Evolutionary conservation across 2,113 vertebrate genomes (phyloP), one percentile per base, ranked within the genome.

Genomic region (Etheostoma spectabile): DNA sequence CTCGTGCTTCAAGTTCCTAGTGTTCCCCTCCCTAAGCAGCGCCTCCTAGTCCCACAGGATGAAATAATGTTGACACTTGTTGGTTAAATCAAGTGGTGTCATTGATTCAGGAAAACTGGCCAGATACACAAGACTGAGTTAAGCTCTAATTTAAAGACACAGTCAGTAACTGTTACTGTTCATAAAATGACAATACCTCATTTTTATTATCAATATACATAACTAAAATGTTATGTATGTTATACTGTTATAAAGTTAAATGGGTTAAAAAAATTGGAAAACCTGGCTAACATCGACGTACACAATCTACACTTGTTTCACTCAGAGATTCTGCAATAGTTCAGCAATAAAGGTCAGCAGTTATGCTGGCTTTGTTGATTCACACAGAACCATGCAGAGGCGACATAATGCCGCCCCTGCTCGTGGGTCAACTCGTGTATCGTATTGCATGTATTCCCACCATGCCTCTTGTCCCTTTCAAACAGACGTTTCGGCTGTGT

Each of bases 21-120:
- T 75, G 80, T 83, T 83, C 52, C 80, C 85, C 70, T 60, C 66
- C 76, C 79, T 72, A 55, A 62, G 79, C 84, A 79, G 82, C 79
- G 24, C 61, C 81, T 79, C 61, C 30, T 16, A 27, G 60, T 66
- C 80, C 67, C 86, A 63, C 61, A 42, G 74, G 80, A 87, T 72
- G 63, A 66, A 87, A 80, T 87, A 64, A 74, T 68, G 65, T 82
- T 75, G 49, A 82, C 82, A 69, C 62, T 56, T 27, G 52, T 82
- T 79, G 24, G 57, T 61, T 88, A 56, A 89, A 42, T 11, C 38
- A 11, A 42, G 90, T 79, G 53, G 68, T 56, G 81, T 73, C 76
- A 79, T 88, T 91, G 67, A 91, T 69, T 84, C 48, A 38, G 27
- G 35, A 61, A 42, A 6, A 48, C 62, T 57, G 61, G 56, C 60